Percentiles rank a stretch among this genome's conserved stretches.
Conservation (phyloP, 2,888 invertebrate species). For the Junonia oenone region DNA sequence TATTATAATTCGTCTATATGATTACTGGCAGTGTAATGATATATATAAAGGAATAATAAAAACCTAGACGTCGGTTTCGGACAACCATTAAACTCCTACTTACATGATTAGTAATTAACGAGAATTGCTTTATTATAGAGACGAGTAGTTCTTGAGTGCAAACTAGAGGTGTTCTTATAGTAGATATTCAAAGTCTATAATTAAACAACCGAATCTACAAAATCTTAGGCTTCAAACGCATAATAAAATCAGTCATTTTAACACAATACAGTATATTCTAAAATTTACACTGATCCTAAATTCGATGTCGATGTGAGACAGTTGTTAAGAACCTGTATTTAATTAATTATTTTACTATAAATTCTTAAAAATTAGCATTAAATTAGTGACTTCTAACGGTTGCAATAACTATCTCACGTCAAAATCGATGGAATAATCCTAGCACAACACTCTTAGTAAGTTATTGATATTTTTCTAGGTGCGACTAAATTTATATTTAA, state of each 20-base stretch:
- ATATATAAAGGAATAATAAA: constrained; percentile 51
- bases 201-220: constrained; percentile 71
- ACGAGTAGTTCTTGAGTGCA: constrained; percentile 63
- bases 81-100: constrained; percentile 62
- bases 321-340: constrained; percentile 55
- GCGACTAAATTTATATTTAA: constrained; percentile 78
- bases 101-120: constrained; percentile 74
- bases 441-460: constrained; percentile 80
- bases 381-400: constrained; percentile 76
- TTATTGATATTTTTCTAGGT: constrained; percentile 80
- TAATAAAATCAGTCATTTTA: constrained; percentile 80
- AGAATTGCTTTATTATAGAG: constrained; percentile 72
- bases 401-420: constrained; percentile 67
- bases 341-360: constrained; percentile 70
- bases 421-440: constrained; percentile 69
- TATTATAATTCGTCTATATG: constrained; percentile 71
- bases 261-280: constrained; percentile 77
- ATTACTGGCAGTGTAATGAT: constrained; percentile 76
- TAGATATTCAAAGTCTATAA: constrained; percentile 65
- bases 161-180: constrained; percentile 74
- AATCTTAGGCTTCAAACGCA: constrained; percentile 78
- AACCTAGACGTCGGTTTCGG: constrained; percentile 31
- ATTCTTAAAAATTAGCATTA: constrained; percentile 73
- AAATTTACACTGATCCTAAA: constrained; percentile 75
- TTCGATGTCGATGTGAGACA: constrained; percentile 72